Conservation (phyloP, 2,797 vertebrate species). For the Lepus oiostolus region DNA sequence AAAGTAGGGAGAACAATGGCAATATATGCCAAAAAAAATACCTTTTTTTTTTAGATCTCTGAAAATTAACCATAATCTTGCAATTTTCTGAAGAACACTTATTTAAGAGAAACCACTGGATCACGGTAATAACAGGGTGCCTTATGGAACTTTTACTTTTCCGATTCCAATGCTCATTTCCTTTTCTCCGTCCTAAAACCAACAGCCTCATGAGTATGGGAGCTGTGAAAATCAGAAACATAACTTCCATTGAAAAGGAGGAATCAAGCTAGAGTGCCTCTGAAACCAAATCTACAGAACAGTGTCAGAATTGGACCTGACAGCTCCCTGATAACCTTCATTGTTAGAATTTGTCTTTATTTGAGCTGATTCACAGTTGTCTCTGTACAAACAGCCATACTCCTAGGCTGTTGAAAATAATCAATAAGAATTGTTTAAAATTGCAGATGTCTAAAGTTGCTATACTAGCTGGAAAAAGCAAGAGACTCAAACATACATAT, state of each 20-base stretch:
- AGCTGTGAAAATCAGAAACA: background rate
- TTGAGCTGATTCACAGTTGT: background rate
- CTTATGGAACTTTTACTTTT: background rate
- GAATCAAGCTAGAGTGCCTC: background rate
- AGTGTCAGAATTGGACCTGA: background rate
- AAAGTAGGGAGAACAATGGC: background rate
- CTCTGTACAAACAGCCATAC: background rate
- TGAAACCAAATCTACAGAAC: background rate
- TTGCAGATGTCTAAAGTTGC: background rate
- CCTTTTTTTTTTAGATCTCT: background rate
- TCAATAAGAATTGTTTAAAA: background rate
- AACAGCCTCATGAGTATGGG: background rate
- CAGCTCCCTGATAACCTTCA: background rate
- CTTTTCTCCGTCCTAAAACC: background rate
- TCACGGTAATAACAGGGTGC: background rate
- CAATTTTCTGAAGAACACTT: background rate
- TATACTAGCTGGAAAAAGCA: background rate
- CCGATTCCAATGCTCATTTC: background rate
- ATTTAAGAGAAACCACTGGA: background rate
- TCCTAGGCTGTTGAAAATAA: background rate
- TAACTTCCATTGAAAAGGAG: background rate
- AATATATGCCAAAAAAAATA: background rate
- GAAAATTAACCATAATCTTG: background rate
- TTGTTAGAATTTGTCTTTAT: background rate
- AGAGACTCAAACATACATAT: background rate